Evolutionary conservation across 2,113 vertebrate species (phyloP).

Genomic region (Cyanistes caeruleus): DNA sequence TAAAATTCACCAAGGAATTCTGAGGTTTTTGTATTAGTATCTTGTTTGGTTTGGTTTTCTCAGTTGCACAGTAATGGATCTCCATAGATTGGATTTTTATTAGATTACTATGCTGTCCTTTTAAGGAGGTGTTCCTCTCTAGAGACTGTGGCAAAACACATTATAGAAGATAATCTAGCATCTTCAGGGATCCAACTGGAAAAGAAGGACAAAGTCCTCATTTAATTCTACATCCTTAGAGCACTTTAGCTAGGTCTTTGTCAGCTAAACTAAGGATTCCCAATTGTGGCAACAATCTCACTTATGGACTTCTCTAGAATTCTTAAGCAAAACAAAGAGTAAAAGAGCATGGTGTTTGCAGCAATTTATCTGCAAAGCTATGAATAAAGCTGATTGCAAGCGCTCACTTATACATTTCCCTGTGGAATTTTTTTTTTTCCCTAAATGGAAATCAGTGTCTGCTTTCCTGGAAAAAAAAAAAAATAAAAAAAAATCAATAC

Average conservation of each 20-base stretch:
- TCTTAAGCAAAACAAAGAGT: neutral
- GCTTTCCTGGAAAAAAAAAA: neutral
- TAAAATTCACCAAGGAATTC: constrained; percentile 33
- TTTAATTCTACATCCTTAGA: constrained; percentile 24
- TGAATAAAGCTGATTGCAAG: neutral
- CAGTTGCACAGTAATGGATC: constrained; percentile 37
- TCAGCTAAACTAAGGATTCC: neutral
- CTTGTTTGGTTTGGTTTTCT: constrained; percentile 45
- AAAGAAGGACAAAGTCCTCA: neutral
- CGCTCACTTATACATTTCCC: neutral
- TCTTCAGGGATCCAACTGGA: neutral
- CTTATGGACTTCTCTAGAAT: neutral
- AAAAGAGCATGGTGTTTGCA: neutral
- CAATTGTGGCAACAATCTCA: neutral
- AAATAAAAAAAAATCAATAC: no score
- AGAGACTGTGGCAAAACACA: neutral
- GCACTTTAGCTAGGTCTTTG: neutral
- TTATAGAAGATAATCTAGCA: constrained; percentile 24
- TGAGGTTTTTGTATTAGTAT: constrained; percentile 22
- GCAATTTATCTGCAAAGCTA: neutral
- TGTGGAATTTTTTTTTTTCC: neutral
- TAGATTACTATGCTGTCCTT: constrained; percentile 24
- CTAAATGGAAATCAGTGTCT: neutral
- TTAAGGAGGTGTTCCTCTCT: constrained; percentile 1
- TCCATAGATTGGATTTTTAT: constrained; percentile 56